Conservation (phyloP, 2,113 vertebrate species). For the Tragelaphus imberbis region DNA sequence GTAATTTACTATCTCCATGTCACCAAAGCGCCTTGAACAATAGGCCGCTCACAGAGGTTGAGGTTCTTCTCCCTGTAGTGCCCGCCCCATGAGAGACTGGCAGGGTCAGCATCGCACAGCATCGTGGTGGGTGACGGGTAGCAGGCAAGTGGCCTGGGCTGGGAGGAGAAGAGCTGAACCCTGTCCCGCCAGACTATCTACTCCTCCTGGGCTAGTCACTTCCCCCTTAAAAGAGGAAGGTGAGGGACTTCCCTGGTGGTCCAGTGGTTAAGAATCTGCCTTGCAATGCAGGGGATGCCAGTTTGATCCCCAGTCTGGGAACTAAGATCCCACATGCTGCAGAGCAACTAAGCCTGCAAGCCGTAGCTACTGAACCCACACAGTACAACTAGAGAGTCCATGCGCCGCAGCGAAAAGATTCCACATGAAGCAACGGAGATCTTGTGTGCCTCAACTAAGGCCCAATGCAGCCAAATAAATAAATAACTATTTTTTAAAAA, state of each 20-base stretch:
- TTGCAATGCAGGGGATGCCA: neutral
- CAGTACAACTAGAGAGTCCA: neutral
- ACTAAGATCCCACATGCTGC: neutral
- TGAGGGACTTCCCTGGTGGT: neutral
- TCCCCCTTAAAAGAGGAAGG: neutral
- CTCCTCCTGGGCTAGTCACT: neutral
- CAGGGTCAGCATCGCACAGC: neutral
- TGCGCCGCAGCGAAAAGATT: rapidly evolving
- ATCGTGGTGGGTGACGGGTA: rapidly evolving
- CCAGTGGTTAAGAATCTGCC: neutral
- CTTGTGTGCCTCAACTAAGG: neutral
- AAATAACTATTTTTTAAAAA: neutral
- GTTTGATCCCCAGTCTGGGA: neutral
- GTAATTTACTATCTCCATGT: neutral
- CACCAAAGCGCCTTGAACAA: neutral
- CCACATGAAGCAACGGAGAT: neutral
- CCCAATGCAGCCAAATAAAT: neutral
- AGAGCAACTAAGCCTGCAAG: neutral
- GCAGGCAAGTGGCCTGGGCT: neutral
- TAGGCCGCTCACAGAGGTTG: neutral
- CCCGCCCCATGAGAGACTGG: rapidly evolving
- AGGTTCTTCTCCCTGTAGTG: neutral
- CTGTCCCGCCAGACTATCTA: neutral
- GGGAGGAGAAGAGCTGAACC: neutral
- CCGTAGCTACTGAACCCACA: neutral